phyloP scores from a whole-genome alignment of 2,888 invertebrate genomes.

The Rotaria magnacalcarata region DNA sequence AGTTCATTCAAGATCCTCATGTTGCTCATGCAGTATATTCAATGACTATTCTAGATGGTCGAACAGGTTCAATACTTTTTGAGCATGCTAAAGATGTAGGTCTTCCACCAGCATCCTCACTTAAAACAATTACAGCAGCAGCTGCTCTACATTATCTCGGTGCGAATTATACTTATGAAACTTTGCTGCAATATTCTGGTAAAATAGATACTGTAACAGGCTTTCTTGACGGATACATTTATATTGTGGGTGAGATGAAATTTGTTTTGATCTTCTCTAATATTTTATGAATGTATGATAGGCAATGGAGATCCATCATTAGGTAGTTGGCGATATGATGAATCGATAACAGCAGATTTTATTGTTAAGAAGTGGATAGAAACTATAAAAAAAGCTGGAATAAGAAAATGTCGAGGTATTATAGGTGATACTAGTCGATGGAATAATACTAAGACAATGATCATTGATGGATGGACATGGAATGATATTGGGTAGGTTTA shows the following conservation, averaged over 20 bases:
- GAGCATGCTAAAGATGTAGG: background rate
- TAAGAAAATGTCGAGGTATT: constrained; percentile 16
- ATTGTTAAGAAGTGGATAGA: background rate
- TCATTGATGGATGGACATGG: constrained; percentile 13
- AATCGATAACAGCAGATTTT: background rate
- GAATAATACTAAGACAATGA: background rate
- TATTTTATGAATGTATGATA: background rate
- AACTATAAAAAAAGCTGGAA: background rate
- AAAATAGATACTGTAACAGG: background rate
- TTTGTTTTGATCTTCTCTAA: background rate
- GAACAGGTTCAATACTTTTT: background rate
- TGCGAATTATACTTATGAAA: background rate
- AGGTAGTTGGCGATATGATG: background rate
- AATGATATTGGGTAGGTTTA: background rate
- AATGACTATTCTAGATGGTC: background rate
- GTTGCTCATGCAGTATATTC: background rate
- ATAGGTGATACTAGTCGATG: background rate
- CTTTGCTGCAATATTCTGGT: background rate
- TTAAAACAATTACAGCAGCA: background rate
- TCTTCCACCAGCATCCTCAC: background rate
- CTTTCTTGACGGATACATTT: constrained; percentile 12
- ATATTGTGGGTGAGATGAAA: background rate
- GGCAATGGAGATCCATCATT: constrained; percentile 12
- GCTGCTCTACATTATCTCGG: constrained; percentile 33
- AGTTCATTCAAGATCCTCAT: background rate